Conservation (phyloP, 2,113 vertebrate species). For the Oenanthe oenanthe region DNA sequence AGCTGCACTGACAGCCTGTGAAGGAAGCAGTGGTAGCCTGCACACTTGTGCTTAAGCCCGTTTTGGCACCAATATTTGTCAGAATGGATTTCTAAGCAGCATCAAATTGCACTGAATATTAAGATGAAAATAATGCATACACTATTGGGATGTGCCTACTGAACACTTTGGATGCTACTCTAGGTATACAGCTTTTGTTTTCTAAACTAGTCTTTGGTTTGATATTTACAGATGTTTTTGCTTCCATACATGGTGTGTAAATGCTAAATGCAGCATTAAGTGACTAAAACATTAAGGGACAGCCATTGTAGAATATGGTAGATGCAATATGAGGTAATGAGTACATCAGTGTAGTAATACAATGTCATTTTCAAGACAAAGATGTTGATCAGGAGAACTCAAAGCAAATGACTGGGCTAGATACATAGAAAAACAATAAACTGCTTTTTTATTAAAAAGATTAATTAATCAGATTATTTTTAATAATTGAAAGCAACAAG, state of each 20-base stretch:
- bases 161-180: not conserved
- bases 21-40: not conserved
- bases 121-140: not conserved
- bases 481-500: constrained; percentile 35
- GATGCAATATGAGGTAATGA: not conserved
- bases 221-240: not conserved
- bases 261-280: not conserved
- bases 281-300: not conserved
- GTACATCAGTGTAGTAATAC: not conserved
- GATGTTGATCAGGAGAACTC: not conserved
- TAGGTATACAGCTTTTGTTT: not conserved
- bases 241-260: fast-evolving
- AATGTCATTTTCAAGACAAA: not conserved
- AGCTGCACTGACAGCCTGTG: not conserved
- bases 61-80: not conserved
- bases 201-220: not conserved
- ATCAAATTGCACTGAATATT: not conserved
- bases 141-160: not conserved
- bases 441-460: not conserved
- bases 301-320: not conserved
- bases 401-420: not conserved
- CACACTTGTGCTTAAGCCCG: not conserved
- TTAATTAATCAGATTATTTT: not conserved
- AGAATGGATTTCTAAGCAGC: not conserved
- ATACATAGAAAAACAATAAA: constrained; percentile 7